Base-by-base conservation (phyloP, 2,113 vertebrate genomes). In the Campylomormyrus numenius region DNA sequence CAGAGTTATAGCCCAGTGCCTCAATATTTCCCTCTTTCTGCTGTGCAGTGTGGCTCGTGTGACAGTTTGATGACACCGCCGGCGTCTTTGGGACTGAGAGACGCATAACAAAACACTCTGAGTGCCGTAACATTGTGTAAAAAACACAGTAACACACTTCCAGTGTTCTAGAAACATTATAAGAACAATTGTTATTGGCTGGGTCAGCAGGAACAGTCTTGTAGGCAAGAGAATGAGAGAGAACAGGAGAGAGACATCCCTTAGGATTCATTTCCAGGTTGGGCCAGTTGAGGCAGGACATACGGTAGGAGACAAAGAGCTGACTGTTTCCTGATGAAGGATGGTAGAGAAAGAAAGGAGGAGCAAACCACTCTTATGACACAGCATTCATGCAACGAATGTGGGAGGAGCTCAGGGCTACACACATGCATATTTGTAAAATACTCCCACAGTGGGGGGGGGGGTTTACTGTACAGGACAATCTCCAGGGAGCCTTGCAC, bases 251-350 rank as follows among this genome's bases (percentile, higher is more conserved):
- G 56, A 88, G 21, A 27, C 19, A 70, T 74, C 88, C 58, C 58
- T 39, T 39, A 39, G 42, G 88, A 88, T 24, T 88, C 88, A 88
- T 88, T 70, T 39, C 62, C 58, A 49, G 45, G 58, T 58, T 74
- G 39, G 88, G 58, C 88, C 45, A n/a, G 88, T 88, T 45, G 53
- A 88, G 85, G 50, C 53, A 39, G 35, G 56, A 74, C n/a, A 74
- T 49, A 74, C 10, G 3, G 45, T 49, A 74, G 58, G 5, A 49
- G 58, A 74, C 56, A 70, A 88, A 88, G 88, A 88, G 11, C 62
- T 31, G 19, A 39, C 58, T 46, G 88, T 88, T 70, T 70, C 88
- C 88, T 74, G 62, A 74, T 49, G 88, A 45, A 74, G 42, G 87
- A 88, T 50, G 19, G 7, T 87, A 31, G 19, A 66, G 19, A 19